A percentile compares a stretch with the other conserved stretches of the same genome.
Evolutionary conservation across 2,797 vertebrate genomes (phyloP).

Genomic region (Labroides dimidiatus): DNA sequence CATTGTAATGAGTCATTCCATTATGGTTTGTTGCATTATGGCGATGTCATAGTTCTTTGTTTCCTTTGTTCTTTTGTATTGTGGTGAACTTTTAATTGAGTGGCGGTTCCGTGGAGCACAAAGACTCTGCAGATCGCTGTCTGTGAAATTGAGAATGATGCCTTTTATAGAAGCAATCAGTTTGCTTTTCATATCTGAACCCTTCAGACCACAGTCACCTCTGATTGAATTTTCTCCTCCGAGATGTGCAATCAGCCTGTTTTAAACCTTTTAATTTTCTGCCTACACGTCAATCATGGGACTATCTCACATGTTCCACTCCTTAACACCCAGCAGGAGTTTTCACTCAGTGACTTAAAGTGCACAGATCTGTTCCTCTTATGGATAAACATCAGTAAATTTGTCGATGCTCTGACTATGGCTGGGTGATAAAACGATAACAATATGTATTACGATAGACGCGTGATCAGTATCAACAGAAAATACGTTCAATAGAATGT

Average conservation of each 20-base stretch:
- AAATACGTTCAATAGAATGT: too few species aligned
- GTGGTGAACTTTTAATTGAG: conserved; percentile 17
- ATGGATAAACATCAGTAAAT: too few species aligned
- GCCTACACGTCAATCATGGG: conserved; percentile 8
- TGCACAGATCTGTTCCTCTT: too few species aligned
- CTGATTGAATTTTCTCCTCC: conserved; percentile 14
- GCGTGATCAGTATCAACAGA: too few species aligned
- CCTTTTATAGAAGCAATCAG: conserved; percentile 60
- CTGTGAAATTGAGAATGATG: conserved; percentile 66
- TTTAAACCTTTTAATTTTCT: conserved; percentile 19
- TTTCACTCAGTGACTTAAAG: too few species aligned
- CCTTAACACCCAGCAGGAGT: background rate
- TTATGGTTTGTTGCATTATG: background rate
- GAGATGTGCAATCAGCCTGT: background rate
- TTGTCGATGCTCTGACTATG: too few species aligned
- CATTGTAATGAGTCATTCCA: background rate
- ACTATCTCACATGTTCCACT: background rate
- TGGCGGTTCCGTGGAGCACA: conserved; percentile 17
- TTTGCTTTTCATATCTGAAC: conserved; percentile 57
- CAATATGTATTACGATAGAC: too few species aligned
- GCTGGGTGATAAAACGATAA: too few species aligned
- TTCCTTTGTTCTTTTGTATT: conserved; percentile 20
- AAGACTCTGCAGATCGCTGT: conserved; percentile 33
- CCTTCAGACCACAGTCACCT: conserved; percentile 41
- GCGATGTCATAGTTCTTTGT: background rate